Evolutionary conservation across 2,113 vertebrate species (phyloP).

Genomic region (Baryphthengus martii): DNA sequence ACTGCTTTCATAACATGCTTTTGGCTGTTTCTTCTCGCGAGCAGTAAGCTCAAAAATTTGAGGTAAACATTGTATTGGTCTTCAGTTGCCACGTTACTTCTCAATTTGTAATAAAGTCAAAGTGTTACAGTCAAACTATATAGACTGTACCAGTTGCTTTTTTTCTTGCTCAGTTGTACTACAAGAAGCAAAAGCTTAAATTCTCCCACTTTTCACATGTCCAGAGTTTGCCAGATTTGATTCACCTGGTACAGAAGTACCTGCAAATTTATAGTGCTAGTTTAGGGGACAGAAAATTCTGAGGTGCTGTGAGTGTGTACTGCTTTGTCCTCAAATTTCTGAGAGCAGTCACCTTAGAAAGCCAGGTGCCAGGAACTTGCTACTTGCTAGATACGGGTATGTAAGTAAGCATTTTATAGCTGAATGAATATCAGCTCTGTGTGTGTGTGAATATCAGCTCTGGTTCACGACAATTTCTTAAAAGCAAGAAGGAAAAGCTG

Average conservation of each 20-base stretch:
- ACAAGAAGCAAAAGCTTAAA: not conserved
- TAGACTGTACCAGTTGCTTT: not conserved
- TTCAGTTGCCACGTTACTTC: not conserved
- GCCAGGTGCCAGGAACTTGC: not conserved
- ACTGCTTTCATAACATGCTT: not conserved
- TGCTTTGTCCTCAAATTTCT: not conserved
- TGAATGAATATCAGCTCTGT: not conserved
- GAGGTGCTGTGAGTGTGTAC: not conserved
- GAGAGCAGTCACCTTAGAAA: not conserved
- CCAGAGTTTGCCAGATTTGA: not conserved
- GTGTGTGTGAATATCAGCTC: not conserved
- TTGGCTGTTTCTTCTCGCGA: not conserved
- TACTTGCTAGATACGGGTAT: not conserved
- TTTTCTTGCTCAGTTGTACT: not conserved
- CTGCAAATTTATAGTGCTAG: not conserved
- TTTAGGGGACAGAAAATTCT: not conserved
- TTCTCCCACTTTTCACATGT: not conserved
- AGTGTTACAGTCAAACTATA: not conserved
- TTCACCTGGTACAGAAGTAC: not conserved
- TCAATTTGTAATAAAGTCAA: not conserved
- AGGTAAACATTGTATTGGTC: not conserved
- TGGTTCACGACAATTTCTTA: not conserved
- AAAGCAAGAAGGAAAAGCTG: not conserved
- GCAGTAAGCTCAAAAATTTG: not conserved
- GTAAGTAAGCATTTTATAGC: not conserved